These are phyloP conservation scores for Ovis canadensis DNA, from an alignment of 2,113 vertebrate species.

Conservation along the genomic window DNA sequence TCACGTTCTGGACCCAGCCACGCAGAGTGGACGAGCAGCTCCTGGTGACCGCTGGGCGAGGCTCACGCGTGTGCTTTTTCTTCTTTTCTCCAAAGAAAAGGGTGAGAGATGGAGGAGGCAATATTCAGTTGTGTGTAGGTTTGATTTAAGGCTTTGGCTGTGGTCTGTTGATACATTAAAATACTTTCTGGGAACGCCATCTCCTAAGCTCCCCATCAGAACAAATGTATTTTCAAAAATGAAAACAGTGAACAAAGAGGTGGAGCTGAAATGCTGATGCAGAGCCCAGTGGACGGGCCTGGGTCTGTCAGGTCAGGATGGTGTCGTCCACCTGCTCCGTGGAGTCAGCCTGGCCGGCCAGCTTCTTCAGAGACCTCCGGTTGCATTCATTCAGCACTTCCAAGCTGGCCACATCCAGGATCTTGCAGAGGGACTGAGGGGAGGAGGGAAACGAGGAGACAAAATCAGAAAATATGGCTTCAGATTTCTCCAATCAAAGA, in stretches of 20 bases:
- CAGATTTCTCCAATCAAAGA: not conserved
- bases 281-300: conserved; percentile 40
- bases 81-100: conserved; percentile 55
- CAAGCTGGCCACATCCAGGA: conserved; percentile 93
- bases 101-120: conserved; percentile 41
- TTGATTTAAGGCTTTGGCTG: conserved; percentile 85
- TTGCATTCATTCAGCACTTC: conserved; percentile 92
- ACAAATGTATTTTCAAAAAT: conserved; percentile 85
- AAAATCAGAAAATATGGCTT: not conserved
- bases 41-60: conserved; percentile 30
- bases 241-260: conserved; percentile 80
- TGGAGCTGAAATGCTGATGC: conserved; percentile 66
- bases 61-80: conserved; percentile 4
- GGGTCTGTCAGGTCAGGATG: conserved; percentile 90
- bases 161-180: conserved; percentile 81
- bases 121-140: conserved; percentile 76
- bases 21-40: not conserved
- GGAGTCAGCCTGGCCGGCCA: conserved; percentile 89
- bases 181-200: conserved; percentile 81
- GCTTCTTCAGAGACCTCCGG: conserved; percentile 94
- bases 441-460: not conserved
- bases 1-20: conserved; percentile 4
- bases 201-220: conserved; percentile 76
- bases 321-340: conserved; percentile 96
- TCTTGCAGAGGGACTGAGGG: conserved; percentile 86